phyloP scores from a whole-genome alignment of 2,888 invertebrate genomes.

The Monochamus alternatus region DNA sequence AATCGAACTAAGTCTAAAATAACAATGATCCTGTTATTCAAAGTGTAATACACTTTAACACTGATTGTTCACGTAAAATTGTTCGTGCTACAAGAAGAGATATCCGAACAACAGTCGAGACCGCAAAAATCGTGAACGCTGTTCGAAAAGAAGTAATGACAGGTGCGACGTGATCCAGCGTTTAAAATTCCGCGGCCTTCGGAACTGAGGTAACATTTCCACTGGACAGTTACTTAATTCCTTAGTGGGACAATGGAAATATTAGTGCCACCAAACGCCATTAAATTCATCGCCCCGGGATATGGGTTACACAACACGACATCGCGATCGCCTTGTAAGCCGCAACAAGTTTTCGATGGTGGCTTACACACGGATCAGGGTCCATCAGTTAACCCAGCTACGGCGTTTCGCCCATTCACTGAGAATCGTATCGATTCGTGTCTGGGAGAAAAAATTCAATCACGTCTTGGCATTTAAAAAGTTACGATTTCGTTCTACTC shows the following conservation, averaged over 20 bases:
- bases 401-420: neutral
- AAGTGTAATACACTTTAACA: too few relatives aligned
- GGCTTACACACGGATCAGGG: neutral
- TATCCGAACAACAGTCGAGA: too few relatives aligned
- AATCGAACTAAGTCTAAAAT: too few relatives aligned
- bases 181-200: neutral
- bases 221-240: slow-evolving; percentile 3
- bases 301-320: slow-evolving; percentile 20
- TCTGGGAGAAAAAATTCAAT: neutral
- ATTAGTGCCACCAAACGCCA: slow-evolving; percentile 20
- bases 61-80: too few relatives aligned
- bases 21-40: too few relatives aligned
- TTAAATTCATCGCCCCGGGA: slow-evolving; percentile 29
- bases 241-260: slow-evolving; percentile 19
- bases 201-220: neutral
- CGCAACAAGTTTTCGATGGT: slow-evolving; percentile 33
- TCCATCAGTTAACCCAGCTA: neutral
- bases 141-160: too few relatives aligned
- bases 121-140: too few relatives aligned
- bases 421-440: neutral
- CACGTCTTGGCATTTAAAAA: neutral
- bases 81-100: too few relatives aligned
- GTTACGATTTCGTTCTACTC: too few relatives aligned
- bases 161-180: too few relatives aligned
- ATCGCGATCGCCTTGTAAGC: slow-evolving; percentile 21